Base-by-base conservation (phyloP, 2,888 invertebrate species). In the Xanthorhoe designata region DNA sequence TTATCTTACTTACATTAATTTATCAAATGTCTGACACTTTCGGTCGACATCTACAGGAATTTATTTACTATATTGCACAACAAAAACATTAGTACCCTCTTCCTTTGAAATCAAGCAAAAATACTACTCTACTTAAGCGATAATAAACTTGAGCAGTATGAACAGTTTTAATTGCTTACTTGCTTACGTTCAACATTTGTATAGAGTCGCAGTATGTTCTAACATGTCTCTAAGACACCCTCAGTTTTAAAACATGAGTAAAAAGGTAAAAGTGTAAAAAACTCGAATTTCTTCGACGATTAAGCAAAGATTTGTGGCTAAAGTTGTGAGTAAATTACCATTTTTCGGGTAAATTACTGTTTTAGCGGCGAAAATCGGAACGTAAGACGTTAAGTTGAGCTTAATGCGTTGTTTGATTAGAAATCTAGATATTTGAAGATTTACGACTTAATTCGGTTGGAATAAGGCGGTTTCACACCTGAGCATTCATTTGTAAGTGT, bases 271-370 rank as follows among this genome's bases (percentile, higher is more conserved):
- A 68, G 61, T 59, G 61, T 68, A 62, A 71, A 58, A 70, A 70
- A 68, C 61, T 70, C 62, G 69, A 75, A 77, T 80, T 78, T 75
- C 76, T 80, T 71, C 79, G 73, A 55, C 85, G 83, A 87, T 86
- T 84, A 82, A 78, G 74, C 72, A 66, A 74, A 86, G 88, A 89
- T 89, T 89, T 89, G 88, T 87, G 82, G 77, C 45, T 59, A 68
- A 87, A 89, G 79, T 88, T 88, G 70, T 69, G 66, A 59, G 66
- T 64, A 68, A 71, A 73, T 76, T 78, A 77, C 75, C 77, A 72
- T 66, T 62, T 71, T 73, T 60, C 55, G 64, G 66, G 57, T 61
- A 70, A 69, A 72, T 65, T 70, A 61, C 62, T 18, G 64, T 61
- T 69, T 71, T 66, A 69, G 66, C 66, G 60, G 58, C 50, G 64